A percentile compares a stretch with the other conserved stretches of the same genome.
phyloP scores from a whole-genome alignment of 2,797 vertebrate genomes.

The Mormyrops attenuatus region DNA sequence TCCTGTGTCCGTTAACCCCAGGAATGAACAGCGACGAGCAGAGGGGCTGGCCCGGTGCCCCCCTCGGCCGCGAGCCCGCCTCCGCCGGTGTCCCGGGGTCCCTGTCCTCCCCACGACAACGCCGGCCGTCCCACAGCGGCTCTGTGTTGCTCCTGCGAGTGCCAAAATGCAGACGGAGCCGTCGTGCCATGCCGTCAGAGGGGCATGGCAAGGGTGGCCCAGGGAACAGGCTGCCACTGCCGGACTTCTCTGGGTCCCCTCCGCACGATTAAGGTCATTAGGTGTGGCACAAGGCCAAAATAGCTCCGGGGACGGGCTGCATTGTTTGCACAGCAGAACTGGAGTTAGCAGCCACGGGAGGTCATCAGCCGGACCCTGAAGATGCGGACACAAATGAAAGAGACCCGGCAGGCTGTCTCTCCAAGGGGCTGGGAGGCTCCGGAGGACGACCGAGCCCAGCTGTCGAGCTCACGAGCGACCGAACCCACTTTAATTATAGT shows the following conservation, averaged over 20 bases:
- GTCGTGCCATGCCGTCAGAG: conserved; percentile 83
- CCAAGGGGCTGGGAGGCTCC: conserved; percentile 53
- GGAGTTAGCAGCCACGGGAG: conserved; percentile 59
- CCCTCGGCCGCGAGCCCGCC: conserved; percentile 70
- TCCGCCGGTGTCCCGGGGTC: conserved; percentile 50
- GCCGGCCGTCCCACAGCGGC: conserved; percentile 72
- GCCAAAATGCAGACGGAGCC: conserved; percentile 86
- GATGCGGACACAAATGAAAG: conserved; percentile 37
- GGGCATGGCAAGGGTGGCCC: conserved; percentile 61
- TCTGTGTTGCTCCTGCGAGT: conserved; percentile 86
- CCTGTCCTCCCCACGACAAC: conserved; percentile 66
- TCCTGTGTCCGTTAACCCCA: conserved; percentile 53
- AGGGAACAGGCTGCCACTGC: conserved; percentile 44
- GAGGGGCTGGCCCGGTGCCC: conserved; percentile 64
- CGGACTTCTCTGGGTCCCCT: conserved; percentile 53
- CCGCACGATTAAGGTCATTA: conserved; percentile 70
- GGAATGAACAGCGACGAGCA: conserved; percentile 64
- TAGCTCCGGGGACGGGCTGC: conserved; percentile 68
- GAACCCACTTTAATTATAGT: conserved; percentile 59
- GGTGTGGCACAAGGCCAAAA: conserved; percentile 64
- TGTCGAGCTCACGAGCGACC: conserved; percentile 56
- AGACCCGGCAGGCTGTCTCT: conserved; percentile 56
- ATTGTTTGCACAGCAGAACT: conserved; percentile 63
- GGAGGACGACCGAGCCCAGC: conserved; percentile 48
- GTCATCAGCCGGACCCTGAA: conserved; percentile 60